Evolutionary conservation across 1,140 invertebrate genomes (phyloP).

Genomic region (Brachionus manjavacas): DNA sequence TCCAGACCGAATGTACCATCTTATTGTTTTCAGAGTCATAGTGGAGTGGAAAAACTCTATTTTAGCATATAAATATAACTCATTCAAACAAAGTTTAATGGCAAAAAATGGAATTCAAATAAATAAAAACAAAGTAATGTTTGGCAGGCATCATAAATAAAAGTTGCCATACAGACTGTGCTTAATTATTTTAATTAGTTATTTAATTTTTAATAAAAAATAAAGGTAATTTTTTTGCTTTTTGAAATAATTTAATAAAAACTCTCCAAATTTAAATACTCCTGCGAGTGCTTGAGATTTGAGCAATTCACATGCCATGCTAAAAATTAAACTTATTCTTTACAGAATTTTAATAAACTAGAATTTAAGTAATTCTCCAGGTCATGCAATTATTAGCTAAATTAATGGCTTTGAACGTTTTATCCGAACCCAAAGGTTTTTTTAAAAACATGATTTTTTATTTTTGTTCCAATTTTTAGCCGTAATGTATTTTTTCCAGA

Average conservation of each 20-base stretch:
- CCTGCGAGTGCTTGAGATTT: neutral
- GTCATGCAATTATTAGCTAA: neutral
- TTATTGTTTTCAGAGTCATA: neutral
- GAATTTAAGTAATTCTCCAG: neutral
- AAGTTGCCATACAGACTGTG: constrained; percentile 25
- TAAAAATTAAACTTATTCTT: neutral
- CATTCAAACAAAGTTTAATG: neutral
- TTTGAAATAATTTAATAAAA: constrained; percentile 3
- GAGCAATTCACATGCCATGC: neutral
- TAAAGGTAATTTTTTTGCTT: neutral
- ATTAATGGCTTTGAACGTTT: neutral
- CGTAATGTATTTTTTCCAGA: neutral
- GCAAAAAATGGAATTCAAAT: neutral
- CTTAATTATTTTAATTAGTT: constrained; percentile 22
- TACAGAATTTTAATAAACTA: neutral
- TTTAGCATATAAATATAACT: neutral
- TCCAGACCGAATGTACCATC: neutral
- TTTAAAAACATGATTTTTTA: neutral
- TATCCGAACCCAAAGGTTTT: neutral
- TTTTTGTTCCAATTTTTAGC: neutral
- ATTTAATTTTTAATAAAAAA: neutral
- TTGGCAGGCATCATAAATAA: constrained; percentile 4
- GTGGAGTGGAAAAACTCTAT: neutral
- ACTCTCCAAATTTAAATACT: neutral
- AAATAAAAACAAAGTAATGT: neutral